These are phyloP conservation scores for Epirrhoe tristata DNA, from an alignment of 2,888 invertebrate genomes.

Conservation along the genomic window DNA sequence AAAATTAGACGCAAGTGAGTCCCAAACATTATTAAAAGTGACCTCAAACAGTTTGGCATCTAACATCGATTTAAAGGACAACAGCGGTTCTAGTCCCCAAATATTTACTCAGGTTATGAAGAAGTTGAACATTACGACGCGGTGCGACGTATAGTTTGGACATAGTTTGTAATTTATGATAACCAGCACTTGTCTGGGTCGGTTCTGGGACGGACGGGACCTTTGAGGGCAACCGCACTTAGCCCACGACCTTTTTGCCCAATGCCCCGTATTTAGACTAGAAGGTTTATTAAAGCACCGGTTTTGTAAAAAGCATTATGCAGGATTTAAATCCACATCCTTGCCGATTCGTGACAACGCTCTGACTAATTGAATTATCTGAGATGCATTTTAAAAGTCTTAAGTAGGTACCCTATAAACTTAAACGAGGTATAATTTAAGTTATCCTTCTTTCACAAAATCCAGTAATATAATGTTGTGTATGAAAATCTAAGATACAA, in stretches of 20 bases:
- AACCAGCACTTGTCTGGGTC: slow-evolving; percentile 14
- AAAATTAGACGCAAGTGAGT: no score
- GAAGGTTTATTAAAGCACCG: not conserved
- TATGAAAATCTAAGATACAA: no score
- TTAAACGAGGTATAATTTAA: no score
- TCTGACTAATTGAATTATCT: no score
- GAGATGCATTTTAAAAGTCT: no score
- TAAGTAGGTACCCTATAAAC: no score
- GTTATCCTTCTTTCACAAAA: not conserved
- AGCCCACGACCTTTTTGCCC: slow-evolving; percentile 25
- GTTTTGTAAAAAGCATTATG: not conserved
- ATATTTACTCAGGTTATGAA: not conserved
- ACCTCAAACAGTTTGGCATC: no score
- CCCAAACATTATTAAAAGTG: no score
- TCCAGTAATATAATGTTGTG: not conserved
- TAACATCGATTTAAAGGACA: no score
- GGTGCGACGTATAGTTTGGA: slow-evolving; percentile 4
- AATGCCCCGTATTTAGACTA: slow-evolving; percentile 14
- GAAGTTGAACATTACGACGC: slow-evolving; percentile 2
- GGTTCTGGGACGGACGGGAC: slow-evolving; percentile 15
- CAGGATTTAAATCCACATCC: no score
- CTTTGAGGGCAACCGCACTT: slow-evolving; percentile 29
- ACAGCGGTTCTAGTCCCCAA: no score
- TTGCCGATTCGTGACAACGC: no score
- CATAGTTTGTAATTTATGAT: slow-evolving; percentile 24